phyloP scores from a whole-genome alignment of 2,888 invertebrate species.

The Brachypterus glaber region DNA sequence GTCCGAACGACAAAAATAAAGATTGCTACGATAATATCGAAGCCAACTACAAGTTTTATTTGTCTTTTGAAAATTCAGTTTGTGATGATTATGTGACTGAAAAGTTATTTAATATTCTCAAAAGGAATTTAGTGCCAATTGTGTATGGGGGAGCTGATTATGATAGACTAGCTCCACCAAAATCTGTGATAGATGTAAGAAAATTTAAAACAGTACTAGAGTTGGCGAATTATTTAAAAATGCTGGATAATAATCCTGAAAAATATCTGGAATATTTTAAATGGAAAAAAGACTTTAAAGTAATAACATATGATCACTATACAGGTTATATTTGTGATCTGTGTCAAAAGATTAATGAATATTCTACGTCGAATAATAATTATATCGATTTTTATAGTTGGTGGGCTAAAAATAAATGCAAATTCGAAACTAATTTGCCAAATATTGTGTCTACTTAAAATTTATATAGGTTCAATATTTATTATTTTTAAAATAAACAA shows the following conservation, averaged over 20 bases:
- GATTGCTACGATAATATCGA: conserved; percentile 40
- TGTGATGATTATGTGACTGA: conserved; percentile 56
- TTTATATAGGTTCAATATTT: too few species aligned
- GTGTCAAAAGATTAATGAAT: conserved; percentile 27
- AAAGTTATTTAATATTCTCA: conserved; percentile 47
- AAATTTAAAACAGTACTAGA: conserved; percentile 43
- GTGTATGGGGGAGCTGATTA: conserved; percentile 57
- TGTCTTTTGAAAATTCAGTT: conserved; percentile 63
- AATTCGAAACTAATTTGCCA: too few species aligned
- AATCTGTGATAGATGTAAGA: conserved; percentile 47
- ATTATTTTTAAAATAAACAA: too few species aligned
- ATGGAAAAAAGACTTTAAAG: conserved; percentile 45
- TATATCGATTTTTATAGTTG: conserved; percentile 23
- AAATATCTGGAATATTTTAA: conserved; percentile 47
- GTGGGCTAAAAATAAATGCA: too few species aligned
- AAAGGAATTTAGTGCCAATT: conserved; percentile 53
- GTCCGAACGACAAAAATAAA: conserved; percentile 24
- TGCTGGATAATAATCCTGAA: conserved; percentile 41
- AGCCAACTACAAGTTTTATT: conserved; percentile 57
- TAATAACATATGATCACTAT: conserved; percentile 11
- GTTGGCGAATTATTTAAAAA: conserved; percentile 43
- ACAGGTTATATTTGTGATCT: conserved; percentile 27
- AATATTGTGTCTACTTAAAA: too few species aligned
- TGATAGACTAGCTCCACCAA: conserved; percentile 41
- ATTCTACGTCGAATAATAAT: conserved; percentile 15